phyloP scores from a whole-genome alignment of 2,888 invertebrate species.

The Caenorhabditis japonica region DNA sequence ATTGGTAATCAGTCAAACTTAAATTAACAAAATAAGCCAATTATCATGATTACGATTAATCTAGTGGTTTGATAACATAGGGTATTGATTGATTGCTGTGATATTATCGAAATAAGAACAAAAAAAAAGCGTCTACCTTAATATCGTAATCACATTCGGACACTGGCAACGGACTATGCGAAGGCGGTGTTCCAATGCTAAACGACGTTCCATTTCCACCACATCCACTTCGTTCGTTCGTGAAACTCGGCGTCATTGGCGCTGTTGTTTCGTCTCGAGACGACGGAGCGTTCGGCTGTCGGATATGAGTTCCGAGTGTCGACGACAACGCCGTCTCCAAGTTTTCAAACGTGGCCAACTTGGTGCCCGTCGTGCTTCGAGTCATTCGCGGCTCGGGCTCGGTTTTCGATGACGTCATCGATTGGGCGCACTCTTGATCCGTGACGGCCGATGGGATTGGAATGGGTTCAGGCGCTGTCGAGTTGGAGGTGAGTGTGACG shows the following conservation, averaged over 20 bases:
- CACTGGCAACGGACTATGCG: conserved; percentile 55
- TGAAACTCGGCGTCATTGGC: conserved; percentile 36
- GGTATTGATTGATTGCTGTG: too few relatives aligned
- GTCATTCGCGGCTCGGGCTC: conserved; percentile 39
- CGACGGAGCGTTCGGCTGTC: conserved; percentile 49
- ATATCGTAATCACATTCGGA: conserved; percentile 62
- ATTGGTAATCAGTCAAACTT: too few relatives aligned
- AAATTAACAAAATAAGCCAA: too few relatives aligned
- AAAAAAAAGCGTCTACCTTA: conserved; percentile 29
- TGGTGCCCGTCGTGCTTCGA: conserved; percentile 45
- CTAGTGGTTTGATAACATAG: background rate
- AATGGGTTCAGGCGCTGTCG: conserved; percentile 4
- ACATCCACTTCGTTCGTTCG: conserved; percentile 8
- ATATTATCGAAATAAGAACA: too few relatives aligned
- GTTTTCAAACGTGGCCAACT: conserved; percentile 59
- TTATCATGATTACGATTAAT: too few relatives aligned
- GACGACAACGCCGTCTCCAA: conserved; percentile 64
- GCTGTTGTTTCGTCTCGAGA: conserved; percentile 48
- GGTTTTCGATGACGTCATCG: conserved; percentile 48
- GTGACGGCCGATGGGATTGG: conserved; percentile 28
- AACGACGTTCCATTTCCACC: conserved; percentile 39
- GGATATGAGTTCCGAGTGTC: conserved; percentile 62
- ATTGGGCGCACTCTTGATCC: conserved; percentile 43
- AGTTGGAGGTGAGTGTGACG: conserved; percentile 10
- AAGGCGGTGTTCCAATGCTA: conserved; percentile 61